phyloP scores from a whole-genome alignment of 2,888 invertebrate species.

The Ophraella communa region DNA sequence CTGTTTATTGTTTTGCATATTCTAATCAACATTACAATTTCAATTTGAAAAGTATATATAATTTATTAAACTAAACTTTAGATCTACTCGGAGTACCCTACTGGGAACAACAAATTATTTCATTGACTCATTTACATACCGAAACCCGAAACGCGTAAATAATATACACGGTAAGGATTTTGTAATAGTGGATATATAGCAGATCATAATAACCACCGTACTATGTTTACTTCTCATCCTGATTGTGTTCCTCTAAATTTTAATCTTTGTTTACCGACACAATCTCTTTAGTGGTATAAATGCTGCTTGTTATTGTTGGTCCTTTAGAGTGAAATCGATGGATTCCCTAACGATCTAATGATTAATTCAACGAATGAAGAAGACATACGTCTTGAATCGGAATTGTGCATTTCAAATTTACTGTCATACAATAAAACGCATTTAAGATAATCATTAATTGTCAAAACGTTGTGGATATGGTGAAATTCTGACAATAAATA shows the following conservation, averaged over 20 bases:
- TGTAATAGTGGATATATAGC: conserved; percentile 43
- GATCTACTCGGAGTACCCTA: background rate
- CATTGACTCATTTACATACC: conserved; percentile 55
- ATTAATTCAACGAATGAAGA: background rate
- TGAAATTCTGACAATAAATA: too few relatives aligned
- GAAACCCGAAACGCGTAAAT: conserved; percentile 50
- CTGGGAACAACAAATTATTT: conserved; percentile 42
- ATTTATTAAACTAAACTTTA: too few relatives aligned
- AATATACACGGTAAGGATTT: conserved; percentile 50
- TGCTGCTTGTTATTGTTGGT: background rate
- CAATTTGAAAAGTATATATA: too few relatives aligned
- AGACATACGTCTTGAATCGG: background rate
- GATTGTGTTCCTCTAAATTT: conserved; percentile 27
- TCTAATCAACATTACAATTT: too few relatives aligned
- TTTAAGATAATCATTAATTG: too few relatives aligned
- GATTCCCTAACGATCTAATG: background rate
- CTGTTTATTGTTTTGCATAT: too few relatives aligned
- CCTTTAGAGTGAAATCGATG: background rate
- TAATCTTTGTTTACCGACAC: conserved; percentile 13
- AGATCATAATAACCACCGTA: conserved; percentile 34
- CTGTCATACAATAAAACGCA: background rate
- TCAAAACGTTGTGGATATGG: too few relatives aligned
- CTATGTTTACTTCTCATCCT: conserved; percentile 34
- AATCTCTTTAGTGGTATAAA: background rate
- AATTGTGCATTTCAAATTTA: background rate